Evolutionary conservation across 2,113 vertebrate species (phyloP).

Genomic region (Physeter macrocephalus): DNA sequence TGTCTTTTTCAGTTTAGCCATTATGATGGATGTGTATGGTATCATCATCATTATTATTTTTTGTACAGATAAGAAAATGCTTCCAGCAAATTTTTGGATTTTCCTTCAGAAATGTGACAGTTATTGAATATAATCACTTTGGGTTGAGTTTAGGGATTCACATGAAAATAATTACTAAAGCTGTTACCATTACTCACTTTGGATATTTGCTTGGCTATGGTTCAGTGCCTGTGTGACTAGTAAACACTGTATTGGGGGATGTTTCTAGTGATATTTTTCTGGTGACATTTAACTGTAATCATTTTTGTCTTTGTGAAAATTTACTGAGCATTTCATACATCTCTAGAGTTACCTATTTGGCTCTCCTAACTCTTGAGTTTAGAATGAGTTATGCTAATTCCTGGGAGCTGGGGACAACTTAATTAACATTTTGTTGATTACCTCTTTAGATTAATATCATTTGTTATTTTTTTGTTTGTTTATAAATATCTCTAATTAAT

Average conservation of each 20-base stretch:
- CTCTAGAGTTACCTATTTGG: not conserved
- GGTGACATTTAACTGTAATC: not conserved
- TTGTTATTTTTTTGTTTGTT: not conserved
- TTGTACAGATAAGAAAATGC: not conserved
- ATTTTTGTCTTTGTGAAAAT: not conserved
- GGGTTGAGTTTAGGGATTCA: not conserved
- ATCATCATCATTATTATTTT: not conserved
- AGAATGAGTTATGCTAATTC: not conserved
- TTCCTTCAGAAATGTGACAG: constrained; percentile 8
- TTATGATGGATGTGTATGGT: not conserved
- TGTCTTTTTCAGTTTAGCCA: not conserved
- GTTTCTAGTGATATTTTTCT: not conserved
- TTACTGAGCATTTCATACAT: not conserved
- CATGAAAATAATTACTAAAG: not conserved
- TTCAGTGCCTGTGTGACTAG: not conserved
- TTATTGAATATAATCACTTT: not conserved
- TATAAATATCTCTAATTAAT: not conserved
- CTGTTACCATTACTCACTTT: not conserved
- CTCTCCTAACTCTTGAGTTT: not conserved
- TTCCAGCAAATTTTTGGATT: not conserved
- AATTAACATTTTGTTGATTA: not conserved
- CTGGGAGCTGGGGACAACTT: not conserved
- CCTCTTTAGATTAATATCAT: not conserved
- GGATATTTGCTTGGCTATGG: not conserved
- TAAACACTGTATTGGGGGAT: not conserved